A percentile compares a stretch with the other conserved stretches of the same genome.
Conservation (phyloP, 2,888 invertebrate species). For the Geophilus truncorum region DNA sequence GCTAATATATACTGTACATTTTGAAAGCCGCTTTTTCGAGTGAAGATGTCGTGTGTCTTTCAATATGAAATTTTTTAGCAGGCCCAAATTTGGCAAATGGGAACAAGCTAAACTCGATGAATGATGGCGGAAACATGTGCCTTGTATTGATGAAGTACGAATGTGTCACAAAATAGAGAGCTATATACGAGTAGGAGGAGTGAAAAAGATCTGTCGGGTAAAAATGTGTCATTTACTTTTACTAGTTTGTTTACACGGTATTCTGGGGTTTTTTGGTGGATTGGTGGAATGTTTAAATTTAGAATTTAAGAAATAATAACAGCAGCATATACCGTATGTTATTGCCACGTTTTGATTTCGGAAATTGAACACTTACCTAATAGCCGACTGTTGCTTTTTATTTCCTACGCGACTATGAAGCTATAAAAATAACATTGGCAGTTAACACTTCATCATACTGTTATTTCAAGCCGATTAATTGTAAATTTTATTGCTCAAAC, state of each 20-base stretch:
- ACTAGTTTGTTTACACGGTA: not conserved
- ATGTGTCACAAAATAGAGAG: not conserved
- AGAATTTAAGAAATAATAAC: not conserved
- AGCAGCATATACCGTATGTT: too few species aligned
- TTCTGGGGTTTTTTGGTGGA: not conserved
- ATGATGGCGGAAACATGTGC: slow-evolving; percentile 1
- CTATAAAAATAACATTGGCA: not conserved
- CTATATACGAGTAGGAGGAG: not conserved
- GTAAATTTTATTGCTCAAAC: not conserved
- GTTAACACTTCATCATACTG: not conserved
- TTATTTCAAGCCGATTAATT: slow-evolving; percentile 3
- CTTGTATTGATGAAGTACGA: not conserved
- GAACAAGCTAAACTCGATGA: not conserved
- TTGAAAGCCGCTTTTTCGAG: not conserved
- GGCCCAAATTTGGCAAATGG: not conserved
- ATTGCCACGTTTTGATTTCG: not conserved
- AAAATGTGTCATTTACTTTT: not conserved
- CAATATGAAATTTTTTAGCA: not conserved
- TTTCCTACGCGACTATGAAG: not conserved
- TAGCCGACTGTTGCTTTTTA: not conserved
- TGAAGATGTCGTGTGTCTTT: not conserved
- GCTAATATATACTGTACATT: not conserved
- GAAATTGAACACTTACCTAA: not conserved
- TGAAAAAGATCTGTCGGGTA: not conserved
- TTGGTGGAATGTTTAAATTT: not conserved